Conservation (phyloP, 2,888 invertebrate species). For the Cylloceria caligata region DNA sequence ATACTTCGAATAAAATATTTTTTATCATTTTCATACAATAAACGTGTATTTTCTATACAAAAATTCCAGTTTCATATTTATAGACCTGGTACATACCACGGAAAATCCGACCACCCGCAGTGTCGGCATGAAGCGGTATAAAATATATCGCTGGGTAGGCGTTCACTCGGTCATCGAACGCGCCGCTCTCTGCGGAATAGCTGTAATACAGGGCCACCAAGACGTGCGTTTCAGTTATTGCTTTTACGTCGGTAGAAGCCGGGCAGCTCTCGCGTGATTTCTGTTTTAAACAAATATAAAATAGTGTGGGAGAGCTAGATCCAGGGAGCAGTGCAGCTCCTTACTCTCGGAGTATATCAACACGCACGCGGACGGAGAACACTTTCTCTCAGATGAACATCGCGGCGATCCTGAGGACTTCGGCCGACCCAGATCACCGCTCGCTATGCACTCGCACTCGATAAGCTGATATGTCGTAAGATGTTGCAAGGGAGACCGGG, state of each 20-base stretch:
- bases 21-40: no score
- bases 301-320: constrained; percentile 5
- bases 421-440: constrained; percentile 41
- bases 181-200: constrained; percentile 8
- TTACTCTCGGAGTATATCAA: neutral
- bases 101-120: constrained; percentile 49
- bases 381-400: constrained; percentile 4
- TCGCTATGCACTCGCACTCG: constrained; percentile 8
- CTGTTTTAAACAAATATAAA: constrained; percentile 1
- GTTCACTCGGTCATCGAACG: constrained; percentile 37
- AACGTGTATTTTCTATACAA: no score
- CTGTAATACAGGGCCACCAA: neutral
- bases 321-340: neutral
- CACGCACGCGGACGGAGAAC: constrained; percentile 3
- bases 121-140: constrained; percentile 10
- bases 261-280: neutral
- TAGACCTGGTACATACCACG: constrained; percentile 6
- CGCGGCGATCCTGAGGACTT: constrained; percentile 50
- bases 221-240: neutral
- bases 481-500: constrained; percentile 5
- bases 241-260: neutral
- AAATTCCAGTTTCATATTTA: no score
- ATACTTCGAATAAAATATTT: no score
- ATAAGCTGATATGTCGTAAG: neutral
- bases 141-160: constrained; percentile 30